Base-by-base conservation (phyloP, 2,113 vertebrate genomes). In the Ammospiza nelsoni region DNA sequence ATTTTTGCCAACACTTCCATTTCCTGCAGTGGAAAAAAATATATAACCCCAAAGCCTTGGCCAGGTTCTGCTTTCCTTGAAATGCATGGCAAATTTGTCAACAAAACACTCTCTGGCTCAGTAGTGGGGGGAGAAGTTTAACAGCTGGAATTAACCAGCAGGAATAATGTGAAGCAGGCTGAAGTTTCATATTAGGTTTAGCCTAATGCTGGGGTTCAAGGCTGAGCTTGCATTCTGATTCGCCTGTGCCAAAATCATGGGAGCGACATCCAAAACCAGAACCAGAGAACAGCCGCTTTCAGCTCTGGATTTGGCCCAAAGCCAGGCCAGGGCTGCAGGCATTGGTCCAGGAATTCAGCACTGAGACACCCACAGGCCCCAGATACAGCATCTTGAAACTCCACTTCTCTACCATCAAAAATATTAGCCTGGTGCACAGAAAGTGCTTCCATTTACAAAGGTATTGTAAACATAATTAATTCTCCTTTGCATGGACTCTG, bases 1-100 rank as follows among this genome's bases (percentile, higher is more conserved):
- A 91, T 88, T 94, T 89, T 96, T 97, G 96, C 95, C 93, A 96
- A 94, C 76, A 94, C 92, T 95, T 95, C 93, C 94, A 96, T 97
- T 97, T 97, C 92, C 95, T 96, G 86, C 92, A 92, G 68, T 75
- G 84, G 92, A 94, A 95, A 93, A 90, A 94, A 80, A 84, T 37
- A 87, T 55, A 75, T 89, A 90, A 93, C 48, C 92, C 84, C 63
- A 87, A 90, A 95, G 81, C 81, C 39, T 92, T 91, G 85, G 92
- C 87, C 89, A 89, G 79, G 77, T 92, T 76, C 71, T 51, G 27
- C 90, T 96, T 95, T 94, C 90, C 95, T 91, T 97, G 84, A 94
- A 96, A 90, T 71, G 87, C 92, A 92, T 81, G 94, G 94, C 78
- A 97, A 97, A 97, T 92, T 94, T 91, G 89, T 96, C 89, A 93